These are phyloP conservation scores for Lysiphlebus fabarum DNA, from an alignment of 1,140 invertebrate genomes.

Conservation along the genomic window DNA sequence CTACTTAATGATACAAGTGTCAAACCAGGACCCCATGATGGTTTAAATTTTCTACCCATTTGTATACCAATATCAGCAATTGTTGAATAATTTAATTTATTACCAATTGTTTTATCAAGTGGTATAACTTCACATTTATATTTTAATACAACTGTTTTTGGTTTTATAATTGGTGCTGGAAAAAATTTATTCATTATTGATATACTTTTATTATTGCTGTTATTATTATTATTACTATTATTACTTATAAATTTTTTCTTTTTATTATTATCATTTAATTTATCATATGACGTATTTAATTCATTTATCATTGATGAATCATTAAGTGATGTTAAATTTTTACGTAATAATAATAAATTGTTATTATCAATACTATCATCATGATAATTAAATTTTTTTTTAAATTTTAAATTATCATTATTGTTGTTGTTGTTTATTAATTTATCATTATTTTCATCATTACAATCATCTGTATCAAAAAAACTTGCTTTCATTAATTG, in stretches of 20 bases:
- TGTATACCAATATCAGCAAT: constrained; percentile 61
- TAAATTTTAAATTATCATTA: not conserved
- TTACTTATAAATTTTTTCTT: not conserved
- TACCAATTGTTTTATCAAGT: constrained; percentile 48
- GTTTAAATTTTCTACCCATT: constrained; percentile 67
- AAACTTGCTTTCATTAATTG: constrained; percentile 87
- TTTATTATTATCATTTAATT: no score
- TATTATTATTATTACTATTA: constrained; percentile 18
- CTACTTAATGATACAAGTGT: constrained; percentile 58
- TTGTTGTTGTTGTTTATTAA: not conserved
- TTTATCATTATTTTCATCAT: constrained; percentile 42
- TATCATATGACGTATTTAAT: not conserved
- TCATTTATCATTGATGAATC: no score
- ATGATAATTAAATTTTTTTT: no score
- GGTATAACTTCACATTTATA: constrained; percentile 51
- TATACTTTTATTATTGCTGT: constrained; percentile 15
- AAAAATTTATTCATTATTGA: constrained; percentile 31
- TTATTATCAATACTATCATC: no score
- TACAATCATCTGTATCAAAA: constrained; percentile 50
- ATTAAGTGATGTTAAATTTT: no score
- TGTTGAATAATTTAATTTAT: constrained; percentile 54
- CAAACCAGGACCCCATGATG: constrained; percentile 72
- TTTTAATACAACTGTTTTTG: constrained; percentile 46
- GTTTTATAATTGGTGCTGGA: constrained; percentile 32
- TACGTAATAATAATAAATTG: no score